These are phyloP conservation scores for Styela clava DNA, from an alignment of 23 tunicate species.

Conservation along the genomic window DNA sequence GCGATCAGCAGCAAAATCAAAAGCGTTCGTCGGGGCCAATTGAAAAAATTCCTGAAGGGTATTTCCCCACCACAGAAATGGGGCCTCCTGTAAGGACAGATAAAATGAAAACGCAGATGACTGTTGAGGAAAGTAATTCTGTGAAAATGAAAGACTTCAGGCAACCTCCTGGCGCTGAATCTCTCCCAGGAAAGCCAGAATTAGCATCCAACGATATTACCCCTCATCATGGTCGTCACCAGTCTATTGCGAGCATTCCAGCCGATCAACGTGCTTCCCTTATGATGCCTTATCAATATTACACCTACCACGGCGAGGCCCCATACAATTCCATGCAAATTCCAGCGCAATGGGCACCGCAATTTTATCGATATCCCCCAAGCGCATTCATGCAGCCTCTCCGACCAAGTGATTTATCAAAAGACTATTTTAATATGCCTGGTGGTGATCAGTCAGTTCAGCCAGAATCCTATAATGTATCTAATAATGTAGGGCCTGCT, in stretches of 20 bases:
- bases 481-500: not conserved
- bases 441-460: not conserved
- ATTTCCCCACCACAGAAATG: not conserved
- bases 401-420: constrained; percentile 12
- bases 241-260: constrained; percentile 11
- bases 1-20: constrained; percentile 9
- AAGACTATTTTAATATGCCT: constrained; percentile 2
- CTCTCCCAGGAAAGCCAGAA: not conserved
- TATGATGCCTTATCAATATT: constrained; percentile 5
- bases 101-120: not conserved
- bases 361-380: constrained; percentile 36
- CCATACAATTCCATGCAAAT: constrained; percentile 24
- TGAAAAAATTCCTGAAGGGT: not conserved
- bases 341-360: constrained; percentile 65
- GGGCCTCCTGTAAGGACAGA: not conserved
- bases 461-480: not conserved
- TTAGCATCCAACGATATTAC: not conserved
- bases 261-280: not conserved
- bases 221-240: not conserved
- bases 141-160: not conserved
- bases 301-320: constrained; percentile 28
- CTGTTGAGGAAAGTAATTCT: not conserved
- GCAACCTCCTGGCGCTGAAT: not conserved
- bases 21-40: constrained; percentile 11
- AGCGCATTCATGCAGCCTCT: constrained; percentile 33